A percentile compares a stretch with the other conserved stretches of the same genome.
Evolutionary conservation across 2,113 vertebrate genomes (phyloP).

Genomic region (Colaptes auratus): DNA sequence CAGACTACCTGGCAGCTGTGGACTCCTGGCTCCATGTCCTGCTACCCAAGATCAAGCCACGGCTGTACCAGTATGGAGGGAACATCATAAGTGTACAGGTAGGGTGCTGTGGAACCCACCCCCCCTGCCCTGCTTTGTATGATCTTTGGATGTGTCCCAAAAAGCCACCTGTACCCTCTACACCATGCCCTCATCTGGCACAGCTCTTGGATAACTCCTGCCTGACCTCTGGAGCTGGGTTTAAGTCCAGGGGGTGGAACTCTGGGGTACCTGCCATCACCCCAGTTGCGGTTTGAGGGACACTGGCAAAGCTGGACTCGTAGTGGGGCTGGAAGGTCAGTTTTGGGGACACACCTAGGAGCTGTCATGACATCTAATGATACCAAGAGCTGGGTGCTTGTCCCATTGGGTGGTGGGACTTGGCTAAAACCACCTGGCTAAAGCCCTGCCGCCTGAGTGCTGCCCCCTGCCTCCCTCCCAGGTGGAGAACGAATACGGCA

Average conservation of each 20-base stretch:
- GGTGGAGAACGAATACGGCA: conserved; percentile 98
- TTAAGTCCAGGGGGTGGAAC: background rate
- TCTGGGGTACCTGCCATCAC: background rate
- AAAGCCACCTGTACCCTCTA: background rate
- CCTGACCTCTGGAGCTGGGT: background rate
- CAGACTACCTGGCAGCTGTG: conserved; percentile 89
- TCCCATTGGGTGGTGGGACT: background rate
- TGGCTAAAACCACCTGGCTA: background rate
- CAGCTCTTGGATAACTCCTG: background rate
- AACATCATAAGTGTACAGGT: conserved; percentile 97
- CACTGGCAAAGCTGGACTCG: background rate
- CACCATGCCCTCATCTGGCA: background rate
- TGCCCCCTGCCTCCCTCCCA: background rate
- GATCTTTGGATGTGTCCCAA: background rate
- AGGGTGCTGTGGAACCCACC: background rate
- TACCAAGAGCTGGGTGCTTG: accelerated
- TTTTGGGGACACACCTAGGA: background rate
- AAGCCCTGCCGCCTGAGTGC: background rate
- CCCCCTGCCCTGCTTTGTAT: background rate
- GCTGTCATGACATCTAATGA: background rate
- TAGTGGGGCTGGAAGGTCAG: background rate
- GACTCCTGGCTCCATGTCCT: conserved; percentile 89
- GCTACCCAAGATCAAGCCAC: conserved; percentile 87
- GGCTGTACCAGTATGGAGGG: conserved; percentile 89
- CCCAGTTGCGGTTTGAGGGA: background rate